A percentile compares a stretch with the other conserved stretches of the same genome.
phyloP scores from a whole-genome alignment of 2,113 vertebrate species.

The Rynchops niger region DNA sequence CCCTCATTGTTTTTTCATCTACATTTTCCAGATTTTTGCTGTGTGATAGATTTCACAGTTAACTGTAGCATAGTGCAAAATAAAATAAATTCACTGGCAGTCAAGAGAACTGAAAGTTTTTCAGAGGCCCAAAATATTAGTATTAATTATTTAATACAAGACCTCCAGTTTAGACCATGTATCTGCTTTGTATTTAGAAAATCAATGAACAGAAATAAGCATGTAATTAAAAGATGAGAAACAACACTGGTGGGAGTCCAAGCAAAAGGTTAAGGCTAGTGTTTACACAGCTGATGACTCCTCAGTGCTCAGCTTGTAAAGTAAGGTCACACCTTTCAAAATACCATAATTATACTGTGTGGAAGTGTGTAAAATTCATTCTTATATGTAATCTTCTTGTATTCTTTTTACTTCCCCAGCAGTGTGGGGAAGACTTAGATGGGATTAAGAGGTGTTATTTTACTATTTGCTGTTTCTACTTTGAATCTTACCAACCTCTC shows the following conservation, averaged over 20 bases:
- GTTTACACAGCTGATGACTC: neutral
- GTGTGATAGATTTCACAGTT: constrained; percentile 32
- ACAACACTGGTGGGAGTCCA: neutral
- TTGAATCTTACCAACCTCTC: neutral
- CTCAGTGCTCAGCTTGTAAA: neutral
- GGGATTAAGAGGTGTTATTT: neutral
- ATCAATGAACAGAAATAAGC: neutral
- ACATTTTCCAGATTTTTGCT: neutral
- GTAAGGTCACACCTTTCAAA: neutral
- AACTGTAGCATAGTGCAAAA: constrained; percentile 5
- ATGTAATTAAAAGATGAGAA: neutral
- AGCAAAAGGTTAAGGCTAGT: neutral
- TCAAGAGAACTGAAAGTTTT: neutral
- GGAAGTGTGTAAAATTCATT: neutral
- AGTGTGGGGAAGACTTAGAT: neutral
- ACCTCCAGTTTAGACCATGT: neutral
- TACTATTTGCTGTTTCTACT: neutral
- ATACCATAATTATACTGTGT: neutral
- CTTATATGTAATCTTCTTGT: neutral
- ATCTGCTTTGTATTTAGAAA: neutral
- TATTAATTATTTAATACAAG: neutral
- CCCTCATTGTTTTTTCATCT: constrained; percentile 14
- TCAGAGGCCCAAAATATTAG: neutral
- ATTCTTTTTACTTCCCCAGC: neutral
- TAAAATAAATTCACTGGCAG: constrained; percentile 11